These are phyloP conservation scores for Eucera pruinosa DNA, from an alignment of 2,888 invertebrate species.

Conservation along the genomic window DNA sequence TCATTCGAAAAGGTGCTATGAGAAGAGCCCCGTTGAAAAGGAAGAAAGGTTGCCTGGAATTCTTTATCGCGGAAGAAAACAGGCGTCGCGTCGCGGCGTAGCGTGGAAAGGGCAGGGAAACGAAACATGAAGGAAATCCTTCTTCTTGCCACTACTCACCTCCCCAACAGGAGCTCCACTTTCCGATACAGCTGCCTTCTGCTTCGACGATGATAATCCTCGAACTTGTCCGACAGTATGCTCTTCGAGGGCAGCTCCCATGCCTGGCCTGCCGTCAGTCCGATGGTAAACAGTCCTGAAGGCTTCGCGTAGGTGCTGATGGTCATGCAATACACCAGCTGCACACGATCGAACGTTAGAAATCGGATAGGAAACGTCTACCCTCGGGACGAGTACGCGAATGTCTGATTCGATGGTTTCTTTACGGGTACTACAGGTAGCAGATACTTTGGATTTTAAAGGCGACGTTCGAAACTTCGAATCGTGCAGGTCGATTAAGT, in stretches of 20 bases:
- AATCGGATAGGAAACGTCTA: not conserved
- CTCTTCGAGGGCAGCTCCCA: constrained; percentile 89
- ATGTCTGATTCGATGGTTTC: not conserved
- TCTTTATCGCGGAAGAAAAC: constrained; percentile 17
- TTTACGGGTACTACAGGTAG: not conserved
- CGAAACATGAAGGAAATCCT: not conserved
- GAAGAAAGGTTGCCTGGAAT: constrained; percentile 11
- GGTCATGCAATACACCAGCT: constrained; percentile 88
- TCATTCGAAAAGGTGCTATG: not conserved
- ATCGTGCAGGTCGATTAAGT: not conserved
- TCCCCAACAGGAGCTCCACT: constrained; percentile 87
- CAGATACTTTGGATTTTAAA: not conserved
- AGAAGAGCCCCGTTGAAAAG: too few relatives aligned
- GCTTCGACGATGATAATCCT: constrained; percentile 86
- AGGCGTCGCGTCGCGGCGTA: too few relatives aligned
- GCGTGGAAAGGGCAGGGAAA: not conserved
- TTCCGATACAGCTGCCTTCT: constrained; percentile 87
- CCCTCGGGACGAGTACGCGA: too few relatives aligned
- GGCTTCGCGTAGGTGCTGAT: constrained; percentile 86
- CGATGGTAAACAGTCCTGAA: constrained; percentile 88
- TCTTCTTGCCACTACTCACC: constrained; percentile 86
- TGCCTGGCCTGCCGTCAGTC: constrained; percentile 91
- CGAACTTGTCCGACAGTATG: constrained; percentile 82
- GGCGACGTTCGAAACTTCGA: not conserved
- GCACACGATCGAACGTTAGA: constrained; percentile 10